These are phyloP conservation scores for Podarcis muralis DNA, from an alignment of 2,113 vertebrate genomes.

Conservation along the genomic window DNA sequence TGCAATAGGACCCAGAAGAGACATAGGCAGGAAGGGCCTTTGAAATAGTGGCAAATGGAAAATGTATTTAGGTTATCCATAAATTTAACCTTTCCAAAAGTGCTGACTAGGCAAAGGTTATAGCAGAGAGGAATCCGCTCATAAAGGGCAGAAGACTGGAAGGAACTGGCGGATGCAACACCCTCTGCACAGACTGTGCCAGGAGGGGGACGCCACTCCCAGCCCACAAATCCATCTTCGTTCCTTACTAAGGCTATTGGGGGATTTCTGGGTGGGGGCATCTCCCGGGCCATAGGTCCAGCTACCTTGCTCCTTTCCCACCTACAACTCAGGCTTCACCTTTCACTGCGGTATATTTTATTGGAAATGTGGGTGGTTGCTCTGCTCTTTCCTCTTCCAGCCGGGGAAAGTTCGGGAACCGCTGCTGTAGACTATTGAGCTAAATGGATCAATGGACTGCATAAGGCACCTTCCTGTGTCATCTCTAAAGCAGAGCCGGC, in stretches of 20 bases:
- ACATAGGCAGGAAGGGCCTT: fast-evolving
- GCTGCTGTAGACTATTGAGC: background rate
- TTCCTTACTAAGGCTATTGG: fast-evolving
- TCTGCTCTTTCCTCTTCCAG: background rate
- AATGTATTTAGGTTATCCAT: fast-evolving
- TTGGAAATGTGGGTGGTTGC: background rate
- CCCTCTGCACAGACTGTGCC: background rate
- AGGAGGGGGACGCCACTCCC: too few species aligned
- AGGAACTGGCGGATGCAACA: background rate
- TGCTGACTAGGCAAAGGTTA: background rate
- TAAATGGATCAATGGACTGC: background rate
- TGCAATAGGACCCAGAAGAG: fast-evolving
- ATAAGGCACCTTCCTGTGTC: background rate
- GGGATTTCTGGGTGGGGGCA: conserved; percentile 1
- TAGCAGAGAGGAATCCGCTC: fast-evolving
- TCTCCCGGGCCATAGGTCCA: conserved; percentile 15
- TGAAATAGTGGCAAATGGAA: background rate
- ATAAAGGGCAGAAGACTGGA: conserved; percentile 4
- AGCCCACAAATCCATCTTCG: background rate
- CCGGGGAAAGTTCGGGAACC: too few species aligned
- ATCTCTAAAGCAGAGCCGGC: too few species aligned
- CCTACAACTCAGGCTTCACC: too few species aligned
- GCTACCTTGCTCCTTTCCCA: background rate
- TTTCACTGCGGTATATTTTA: too few species aligned
- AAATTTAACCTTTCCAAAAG: background rate